phyloP scores from a whole-genome alignment of 2,797 vertebrate genomes.

The Melanotaenia maccullochi region DNA sequence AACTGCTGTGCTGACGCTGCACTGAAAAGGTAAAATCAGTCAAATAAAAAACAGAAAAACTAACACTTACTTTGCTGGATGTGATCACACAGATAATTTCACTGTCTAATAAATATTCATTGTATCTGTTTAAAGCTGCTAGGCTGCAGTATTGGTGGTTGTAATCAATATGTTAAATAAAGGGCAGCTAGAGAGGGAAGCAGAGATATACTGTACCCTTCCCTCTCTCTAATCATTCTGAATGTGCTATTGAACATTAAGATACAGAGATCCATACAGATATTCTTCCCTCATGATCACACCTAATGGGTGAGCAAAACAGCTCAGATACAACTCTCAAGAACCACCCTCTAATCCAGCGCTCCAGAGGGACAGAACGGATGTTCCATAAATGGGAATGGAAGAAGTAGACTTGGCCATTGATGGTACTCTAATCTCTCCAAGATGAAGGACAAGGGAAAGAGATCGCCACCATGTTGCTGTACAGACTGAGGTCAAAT shows the following conservation, averaged over 20 bases:
- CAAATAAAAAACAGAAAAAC: not conserved
- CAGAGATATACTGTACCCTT: conserved; percentile 15
- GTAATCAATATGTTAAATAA: not conserved
- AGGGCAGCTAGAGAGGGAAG: conserved; percentile 20
- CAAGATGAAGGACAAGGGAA: conserved; percentile 31
- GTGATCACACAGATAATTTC: not conserved
- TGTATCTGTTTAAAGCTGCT: not conserved
- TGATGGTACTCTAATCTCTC: conserved; percentile 57
- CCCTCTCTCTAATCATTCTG: conserved; percentile 21
- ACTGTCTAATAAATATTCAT: not conserved
- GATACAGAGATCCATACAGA: conserved; percentile 32
- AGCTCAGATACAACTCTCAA: conserved; percentile 65
- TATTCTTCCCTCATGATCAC: conserved; percentile 56
- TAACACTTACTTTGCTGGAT: not conserved
- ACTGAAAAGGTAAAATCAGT: not conserved
- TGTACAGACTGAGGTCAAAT: conserved; percentile 39
- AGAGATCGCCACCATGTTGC: conserved; percentile 17
- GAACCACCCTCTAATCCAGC: conserved; percentile 70
- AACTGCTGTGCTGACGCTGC: not conserved
- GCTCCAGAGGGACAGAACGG: conserved; percentile 71
- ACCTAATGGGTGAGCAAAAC: conserved; percentile 64
- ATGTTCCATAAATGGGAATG: conserved; percentile 76
- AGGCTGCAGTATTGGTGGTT: not conserved
- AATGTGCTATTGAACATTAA: conserved; percentile 21
- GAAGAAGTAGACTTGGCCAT: conserved; percentile 55